Conservation (phyloP, 2,888 invertebrate genomes). For the Boloria selene region DNA sequence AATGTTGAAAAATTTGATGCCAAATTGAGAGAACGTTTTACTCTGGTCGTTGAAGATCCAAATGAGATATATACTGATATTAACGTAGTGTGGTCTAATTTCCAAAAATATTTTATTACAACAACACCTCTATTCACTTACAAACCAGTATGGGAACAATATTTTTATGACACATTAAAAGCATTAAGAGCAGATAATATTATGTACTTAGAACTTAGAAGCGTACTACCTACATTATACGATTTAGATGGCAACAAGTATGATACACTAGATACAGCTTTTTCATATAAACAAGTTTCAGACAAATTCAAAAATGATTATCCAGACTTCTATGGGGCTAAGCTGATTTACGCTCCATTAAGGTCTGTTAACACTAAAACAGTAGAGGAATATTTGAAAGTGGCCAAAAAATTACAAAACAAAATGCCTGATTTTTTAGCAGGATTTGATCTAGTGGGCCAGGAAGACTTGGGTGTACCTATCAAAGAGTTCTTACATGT, state of each 20-base stretch:
- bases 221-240: slow-evolving; percentile 84
- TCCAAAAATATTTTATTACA: slow-evolving; percentile 79
- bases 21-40: slow-evolving; percentile 76
- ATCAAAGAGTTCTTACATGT: slow-evolving; percentile 82
- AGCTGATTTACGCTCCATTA: slow-evolving; percentile 86
- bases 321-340: slow-evolving; percentile 86
- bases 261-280: slow-evolving; percentile 77
- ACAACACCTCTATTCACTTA: slow-evolving; percentile 81
- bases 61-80: slow-evolving; percentile 74
- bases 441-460: slow-evolving; percentile 92
- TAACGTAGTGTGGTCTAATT: slow-evolving; percentile 83
- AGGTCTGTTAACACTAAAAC: slow-evolving; percentile 68
- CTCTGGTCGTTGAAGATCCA: slow-evolving; percentile 78
- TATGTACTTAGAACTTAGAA: slow-evolving; percentile 86
- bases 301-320: slow-evolving; percentile 82
- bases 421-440: slow-evolving; percentile 86
- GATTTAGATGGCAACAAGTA: slow-evolving; percentile 84
- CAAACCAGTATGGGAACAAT: slow-evolving; percentile 85
- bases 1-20: slow-evolving; percentile 79
- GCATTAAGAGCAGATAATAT: slow-evolving; percentile 86
- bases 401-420: slow-evolving; percentile 67
- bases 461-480: slow-evolving; percentile 88
- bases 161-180: slow-evolving; percentile 84
- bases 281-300: slow-evolving; percentile 79
- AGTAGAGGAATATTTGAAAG: slow-evolving; percentile 73